Percentiles rank a stretch among this genome's conserved stretches.
phyloP scores from a whole-genome alignment of 2,113 vertebrate genomes.

The Ameiurus melas region DNA sequence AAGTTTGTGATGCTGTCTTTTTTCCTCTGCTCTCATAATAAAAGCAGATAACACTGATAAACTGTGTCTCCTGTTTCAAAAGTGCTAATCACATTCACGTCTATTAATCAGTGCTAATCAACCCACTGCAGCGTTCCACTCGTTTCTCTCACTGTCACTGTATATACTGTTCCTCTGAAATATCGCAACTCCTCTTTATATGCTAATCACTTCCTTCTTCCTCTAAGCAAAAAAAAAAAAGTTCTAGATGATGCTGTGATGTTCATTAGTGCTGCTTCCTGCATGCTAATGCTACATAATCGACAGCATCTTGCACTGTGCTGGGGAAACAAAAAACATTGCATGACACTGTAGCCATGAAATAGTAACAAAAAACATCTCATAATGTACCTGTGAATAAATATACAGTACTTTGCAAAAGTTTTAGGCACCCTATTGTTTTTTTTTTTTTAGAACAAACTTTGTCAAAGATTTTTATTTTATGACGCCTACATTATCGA shows the following conservation, averaged over 20 bases:
- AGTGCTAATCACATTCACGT: slow-evolving; percentile 54
- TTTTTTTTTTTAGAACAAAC: no score
- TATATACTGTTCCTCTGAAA: slow-evolving; percentile 26
- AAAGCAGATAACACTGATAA: background rate
- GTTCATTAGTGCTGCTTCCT: background rate
- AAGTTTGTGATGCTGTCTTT: background rate
- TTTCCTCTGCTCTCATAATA: background rate
- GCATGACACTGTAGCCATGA: background rate
- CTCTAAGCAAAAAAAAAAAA: background rate
- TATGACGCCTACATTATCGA: no score
- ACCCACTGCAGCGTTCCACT: slow-evolving; percentile 52
- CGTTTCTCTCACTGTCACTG: slow-evolving; percentile 45
- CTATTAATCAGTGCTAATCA: slow-evolving; percentile 63
- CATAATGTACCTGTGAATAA: no score
- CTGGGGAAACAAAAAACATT: background rate
- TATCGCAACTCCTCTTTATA: slow-evolving; percentile 36
- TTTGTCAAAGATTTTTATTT: no score
- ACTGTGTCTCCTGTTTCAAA: slow-evolving; percentile 32
- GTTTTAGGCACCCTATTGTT: no score
- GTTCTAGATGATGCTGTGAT: slow-evolving; percentile 3
- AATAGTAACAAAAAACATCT: no score
- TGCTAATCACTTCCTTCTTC: slow-evolving; percentile 44
- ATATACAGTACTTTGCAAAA: no score
- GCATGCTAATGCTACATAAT: slow-evolving; percentile 25
- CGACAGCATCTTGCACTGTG: background rate